Conservation (phyloP, 1,140 invertebrate species). For the Lethrus apterus region DNA sequence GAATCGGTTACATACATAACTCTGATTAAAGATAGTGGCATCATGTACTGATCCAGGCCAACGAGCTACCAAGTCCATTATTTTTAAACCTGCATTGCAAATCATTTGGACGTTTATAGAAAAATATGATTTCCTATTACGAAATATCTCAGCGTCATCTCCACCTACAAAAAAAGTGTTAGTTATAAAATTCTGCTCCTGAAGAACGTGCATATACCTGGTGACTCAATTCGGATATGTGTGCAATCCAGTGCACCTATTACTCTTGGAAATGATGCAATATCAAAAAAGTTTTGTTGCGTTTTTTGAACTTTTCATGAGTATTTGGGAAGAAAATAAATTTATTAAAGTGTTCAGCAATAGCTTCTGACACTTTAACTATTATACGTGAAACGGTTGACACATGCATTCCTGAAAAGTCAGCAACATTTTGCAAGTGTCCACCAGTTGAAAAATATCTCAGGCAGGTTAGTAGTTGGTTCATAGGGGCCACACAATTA, state of each 20-base stretch:
- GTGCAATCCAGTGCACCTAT: constrained; percentile 5
- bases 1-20: constrained; percentile 15
- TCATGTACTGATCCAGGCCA: constrained; percentile 38
- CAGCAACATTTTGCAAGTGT: neutral
- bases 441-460: neutral
- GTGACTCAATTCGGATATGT: constrained; percentile 2
- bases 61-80: constrained; percentile 34
- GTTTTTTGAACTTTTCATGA: neutral
- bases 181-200: neutral
- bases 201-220: neutral
- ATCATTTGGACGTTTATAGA: constrained; percentile 38
- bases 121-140: constrained; percentile 38
- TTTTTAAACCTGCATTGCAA: constrained; percentile 25
- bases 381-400: neutral
- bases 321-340: too few species aligned
- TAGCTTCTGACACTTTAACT: neutral
- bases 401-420: constrained; percentile 1
- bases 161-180: too few species aligned
- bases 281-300: constrained; percentile 16
- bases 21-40: constrained; percentile 33
- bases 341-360: neutral
- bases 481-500: neutral
- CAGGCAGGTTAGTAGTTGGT: neutral
- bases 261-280: constrained; percentile 16
- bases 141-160: constrained; percentile 31